phyloP scores from a whole-genome alignment of 1,140 invertebrate species.

The Aphelenchoides fujianensis region DNA sequence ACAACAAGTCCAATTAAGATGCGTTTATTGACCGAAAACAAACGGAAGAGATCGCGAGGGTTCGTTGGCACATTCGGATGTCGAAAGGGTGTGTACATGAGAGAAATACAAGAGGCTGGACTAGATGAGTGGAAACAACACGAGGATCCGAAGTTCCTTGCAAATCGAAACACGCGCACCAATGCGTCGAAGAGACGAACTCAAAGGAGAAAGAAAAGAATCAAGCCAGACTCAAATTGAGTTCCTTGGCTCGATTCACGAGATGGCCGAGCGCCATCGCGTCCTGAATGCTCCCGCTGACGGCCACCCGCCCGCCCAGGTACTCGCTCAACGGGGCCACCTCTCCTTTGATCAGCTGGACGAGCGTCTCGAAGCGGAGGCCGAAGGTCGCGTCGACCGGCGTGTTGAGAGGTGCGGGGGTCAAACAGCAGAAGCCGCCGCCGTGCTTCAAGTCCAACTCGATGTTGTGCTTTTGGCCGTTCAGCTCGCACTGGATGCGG shows the following conservation, averaged over 20 bases:
- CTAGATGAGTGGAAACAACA: no score
- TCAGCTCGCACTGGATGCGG: slow-evolving; percentile 30
- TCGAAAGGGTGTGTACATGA: no score
- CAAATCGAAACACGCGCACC: no score
- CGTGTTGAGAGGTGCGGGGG: neutral
- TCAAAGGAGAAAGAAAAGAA: neutral
- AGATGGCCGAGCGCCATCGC: slow-evolving; percentile 35
- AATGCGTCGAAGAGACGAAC: neutral
- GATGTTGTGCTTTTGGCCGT: neutral
- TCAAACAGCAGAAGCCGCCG: neutral
- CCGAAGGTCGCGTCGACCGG: slow-evolving; percentile 27
- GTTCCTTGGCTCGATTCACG: slow-evolving; percentile 30
- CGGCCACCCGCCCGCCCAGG: slow-evolving; percentile 38
- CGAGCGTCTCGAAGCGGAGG: slow-evolving; percentile 20
- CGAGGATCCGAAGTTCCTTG: neutral
- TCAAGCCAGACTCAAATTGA: slow-evolving; percentile 9
- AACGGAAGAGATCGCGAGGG: no score
- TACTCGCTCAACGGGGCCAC: slow-evolving; percentile 41
- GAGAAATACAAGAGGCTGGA: no score
- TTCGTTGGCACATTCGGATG: no score
- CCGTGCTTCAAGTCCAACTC: slow-evolving; percentile 20
- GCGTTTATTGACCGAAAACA: neutral
- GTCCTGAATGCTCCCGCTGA: slow-evolving; percentile 32
- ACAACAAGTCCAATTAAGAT: neutral
- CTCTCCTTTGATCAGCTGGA: slow-evolving; percentile 32